A percentile compares a stretch with the other conserved stretches of the same genome.
Evolutionary conservation across 2,888 invertebrate genomes (phyloP).

Genomic region (Agonopterix subpropinquella): DNA sequence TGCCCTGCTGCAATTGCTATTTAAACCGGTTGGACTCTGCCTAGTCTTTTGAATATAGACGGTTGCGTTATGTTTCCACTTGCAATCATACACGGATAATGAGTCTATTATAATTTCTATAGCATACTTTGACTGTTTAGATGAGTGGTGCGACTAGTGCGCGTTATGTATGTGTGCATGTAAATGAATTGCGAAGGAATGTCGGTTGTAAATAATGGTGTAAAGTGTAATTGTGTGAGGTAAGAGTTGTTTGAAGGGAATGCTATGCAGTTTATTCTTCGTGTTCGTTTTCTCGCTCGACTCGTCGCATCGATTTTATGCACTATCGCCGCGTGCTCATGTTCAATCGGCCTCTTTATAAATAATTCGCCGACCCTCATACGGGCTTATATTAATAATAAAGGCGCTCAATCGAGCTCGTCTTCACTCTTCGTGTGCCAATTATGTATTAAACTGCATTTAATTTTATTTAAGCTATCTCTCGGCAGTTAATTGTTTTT

Average conservation of each 20-base stretch:
- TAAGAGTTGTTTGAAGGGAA: constrained; percentile 26
- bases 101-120: constrained; percentile 21
- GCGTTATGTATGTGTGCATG: constrained; percentile 3
- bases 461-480: constrained; percentile 22
- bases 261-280: constrained; percentile 23
- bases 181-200: constrained; percentile 6
- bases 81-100: constrained; percentile 31
- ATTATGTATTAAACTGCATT: constrained; percentile 41
- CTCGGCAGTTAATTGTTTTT: constrained; percentile 10
- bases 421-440: constrained; percentile 33
- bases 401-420: constrained; percentile 49
- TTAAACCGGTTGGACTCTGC: constrained; percentile 47
- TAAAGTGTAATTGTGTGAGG: constrained; percentile 16
- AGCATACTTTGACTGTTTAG: constrained; percentile 4
- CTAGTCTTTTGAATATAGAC: constrained; percentile 40
- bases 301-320: constrained; percentile 45
- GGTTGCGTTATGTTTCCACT: constrained; percentile 39
- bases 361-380: constrained; percentile 53
- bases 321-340: constrained; percentile 40
- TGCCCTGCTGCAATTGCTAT: constrained; percentile 40
- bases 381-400: constrained; percentile 52
- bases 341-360: constrained; percentile 51
- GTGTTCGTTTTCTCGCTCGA: constrained; percentile 19
- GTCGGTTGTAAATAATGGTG: constrained; percentile 3
- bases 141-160: neutral